phyloP scores from a whole-genome alignment of 2,888 invertebrate species.

The Odontocolon sp. region DNA sequence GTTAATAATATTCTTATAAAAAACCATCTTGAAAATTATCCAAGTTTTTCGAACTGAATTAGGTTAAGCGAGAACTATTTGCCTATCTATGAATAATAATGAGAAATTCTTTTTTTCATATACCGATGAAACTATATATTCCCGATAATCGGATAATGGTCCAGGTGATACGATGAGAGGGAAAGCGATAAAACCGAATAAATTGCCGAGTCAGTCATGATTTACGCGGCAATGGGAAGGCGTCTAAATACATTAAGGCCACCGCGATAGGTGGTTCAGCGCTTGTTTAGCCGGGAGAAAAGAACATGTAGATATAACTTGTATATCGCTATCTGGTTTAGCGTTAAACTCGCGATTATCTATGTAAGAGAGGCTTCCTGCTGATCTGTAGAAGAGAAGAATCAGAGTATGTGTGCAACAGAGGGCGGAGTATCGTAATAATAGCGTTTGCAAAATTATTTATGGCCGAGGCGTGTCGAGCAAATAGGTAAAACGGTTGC shows the following conservation, averaged over 20 bases:
- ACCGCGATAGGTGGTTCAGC: slow-evolving; percentile 61
- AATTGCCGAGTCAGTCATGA: slow-evolving; percentile 54
- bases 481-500: slow-evolving; percentile 79
- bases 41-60: too few species aligned
- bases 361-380: slow-evolving; percentile 14
- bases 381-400: slow-evolving; percentile 31
- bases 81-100: too few species aligned
- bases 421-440: slow-evolving; percentile 73
- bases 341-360: not conserved
- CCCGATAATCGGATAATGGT: slow-evolving; percentile 34
- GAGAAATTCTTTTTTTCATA: too few species aligned
- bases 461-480: slow-evolving; percentile 77
- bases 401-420: slow-evolving; percentile 70
- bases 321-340: not conserved
- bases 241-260: slow-evolving; percentile 69
- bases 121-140: not conserved
- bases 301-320: slow-evolving; percentile 9
- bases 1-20: too few species aligned
- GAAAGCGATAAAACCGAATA: slow-evolving; percentile 6
- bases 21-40: too few species aligned
- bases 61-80: too few species aligned
- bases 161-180: slow-evolving; percentile 1
- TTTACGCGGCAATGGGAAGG: slow-evolving; percentile 65
- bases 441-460: slow-evolving; percentile 78
- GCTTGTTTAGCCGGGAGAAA: not conserved